Evolutionary conservation across 2,888 invertebrate species (phyloP).

Genomic region (Leucozona laternaria): DNA sequence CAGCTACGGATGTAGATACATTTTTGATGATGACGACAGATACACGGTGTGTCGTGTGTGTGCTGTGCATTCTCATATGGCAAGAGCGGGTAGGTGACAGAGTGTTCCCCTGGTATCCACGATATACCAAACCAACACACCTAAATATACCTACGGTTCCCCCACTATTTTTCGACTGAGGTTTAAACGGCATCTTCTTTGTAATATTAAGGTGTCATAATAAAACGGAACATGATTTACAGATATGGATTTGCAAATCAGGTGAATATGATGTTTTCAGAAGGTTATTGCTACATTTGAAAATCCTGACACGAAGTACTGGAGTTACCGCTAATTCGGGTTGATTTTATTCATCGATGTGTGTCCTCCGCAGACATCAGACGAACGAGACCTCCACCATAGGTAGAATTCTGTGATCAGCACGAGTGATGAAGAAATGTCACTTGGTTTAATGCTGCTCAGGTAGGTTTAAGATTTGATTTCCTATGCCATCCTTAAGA

Average conservation of each 20-base stretch:
- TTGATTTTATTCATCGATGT: conserved; percentile 30
- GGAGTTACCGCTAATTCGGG: conserved; percentile 17
- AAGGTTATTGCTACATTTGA: not conserved
- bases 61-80: not conserved
- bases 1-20: conserved; percentile 22
- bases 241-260: conserved; percentile 26
- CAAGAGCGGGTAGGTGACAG: not conserved
- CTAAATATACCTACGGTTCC: not conserved
- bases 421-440: conserved; percentile 3
- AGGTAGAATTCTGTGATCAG: not conserved
- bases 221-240: conserved; percentile 61
- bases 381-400: not conserved
- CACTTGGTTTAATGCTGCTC: not conserved
- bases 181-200: conserved; percentile 40
- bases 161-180: not conserved
- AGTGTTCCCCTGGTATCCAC: not conserved
- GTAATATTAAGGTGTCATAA: conserved; percentile 62
- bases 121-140: conserved; percentile 4
- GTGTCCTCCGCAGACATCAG: not conserved
- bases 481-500: not conserved
- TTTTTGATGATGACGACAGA: conserved; percentile 38
- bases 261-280: not conserved
- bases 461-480: not conserved
- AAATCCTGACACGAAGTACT: conserved; percentile 25
- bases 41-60: not conserved